Percentiles rank a stretch among this genome's conserved stretches.
phyloP scores from a whole-genome alignment of 2,888 invertebrate species.

The Chrysolina americana region DNA sequence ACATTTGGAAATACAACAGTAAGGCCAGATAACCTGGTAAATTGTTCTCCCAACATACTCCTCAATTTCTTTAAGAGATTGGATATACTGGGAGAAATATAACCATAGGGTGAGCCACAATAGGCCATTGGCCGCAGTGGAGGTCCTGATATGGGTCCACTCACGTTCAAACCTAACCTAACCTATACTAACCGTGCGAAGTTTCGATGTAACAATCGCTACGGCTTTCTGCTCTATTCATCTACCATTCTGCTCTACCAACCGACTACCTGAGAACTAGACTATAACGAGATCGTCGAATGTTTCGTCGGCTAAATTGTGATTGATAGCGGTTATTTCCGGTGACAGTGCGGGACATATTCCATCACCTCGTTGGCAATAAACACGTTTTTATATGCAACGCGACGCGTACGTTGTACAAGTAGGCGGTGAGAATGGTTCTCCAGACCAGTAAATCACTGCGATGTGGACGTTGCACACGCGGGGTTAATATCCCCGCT shows the following conservation, averaged over 20 bases:
- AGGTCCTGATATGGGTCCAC: no score
- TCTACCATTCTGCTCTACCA: neutral
- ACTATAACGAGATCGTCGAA: constrained; percentile 30
- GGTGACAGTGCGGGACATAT: constrained; percentile 65
- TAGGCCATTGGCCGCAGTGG: no score
- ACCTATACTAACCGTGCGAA: no score
- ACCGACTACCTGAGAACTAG: constrained; percentile 5
- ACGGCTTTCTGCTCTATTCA: no score
- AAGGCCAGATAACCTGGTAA: no score
- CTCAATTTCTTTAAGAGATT: no score
- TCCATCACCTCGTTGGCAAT: constrained; percentile 66
- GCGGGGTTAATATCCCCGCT: constrained; percentile 69
- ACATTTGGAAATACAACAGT: no score
- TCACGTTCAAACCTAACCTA: no score
- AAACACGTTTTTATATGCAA: constrained; percentile 68
- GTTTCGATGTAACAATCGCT: no score
- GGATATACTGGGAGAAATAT: no score
- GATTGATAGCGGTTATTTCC: constrained; percentile 68
- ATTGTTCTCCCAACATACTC: no score
- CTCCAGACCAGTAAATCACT: constrained; percentile 69
- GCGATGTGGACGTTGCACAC: constrained; percentile 67
- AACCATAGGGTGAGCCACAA: no score
- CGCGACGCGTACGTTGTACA: constrained; percentile 66
- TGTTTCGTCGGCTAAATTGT: constrained; percentile 62
- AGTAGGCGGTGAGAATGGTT: constrained; percentile 67